phyloP scores from a whole-genome alignment of 2,797 vertebrate genomes.

The Myripristis murdjan region DNA sequence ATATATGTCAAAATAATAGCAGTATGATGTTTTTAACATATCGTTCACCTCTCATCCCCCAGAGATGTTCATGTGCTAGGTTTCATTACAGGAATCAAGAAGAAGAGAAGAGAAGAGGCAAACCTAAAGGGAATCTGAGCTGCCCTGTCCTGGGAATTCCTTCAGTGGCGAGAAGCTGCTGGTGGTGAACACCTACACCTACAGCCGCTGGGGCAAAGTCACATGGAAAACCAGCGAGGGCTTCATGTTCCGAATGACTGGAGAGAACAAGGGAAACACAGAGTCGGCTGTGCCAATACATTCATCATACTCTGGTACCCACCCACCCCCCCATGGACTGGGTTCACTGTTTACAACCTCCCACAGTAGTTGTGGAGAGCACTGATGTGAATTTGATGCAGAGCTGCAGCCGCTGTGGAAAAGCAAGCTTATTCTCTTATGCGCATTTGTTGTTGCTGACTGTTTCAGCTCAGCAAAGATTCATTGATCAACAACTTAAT shows the following conservation, averaged over 20 bases:
- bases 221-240: slow-evolving; percentile 67
- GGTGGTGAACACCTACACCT: slow-evolving; percentile 55
- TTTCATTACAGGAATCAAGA: slow-evolving; percentile 55
- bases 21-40: too few species aligned
- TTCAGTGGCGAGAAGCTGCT: slow-evolving; percentile 48
- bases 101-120: slow-evolving; percentile 31
- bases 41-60: background rate
- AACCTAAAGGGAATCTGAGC: slow-evolving; percentile 43
- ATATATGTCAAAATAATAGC: too few species aligned
- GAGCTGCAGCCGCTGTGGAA: slow-evolving; percentile 40
- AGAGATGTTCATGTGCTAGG: slow-evolving; percentile 51
- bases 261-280: slow-evolving; percentile 78
- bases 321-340: slow-evolving; percentile 20
- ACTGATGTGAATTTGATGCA: slow-evolving; percentile 63
- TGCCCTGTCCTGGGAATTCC: slow-evolving; percentile 53
- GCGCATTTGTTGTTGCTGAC: slow-evolving; percentile 25
- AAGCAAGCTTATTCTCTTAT: slow-evolving; percentile 40
- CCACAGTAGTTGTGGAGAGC: slow-evolving; percentile 54
- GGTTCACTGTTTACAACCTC: slow-evolving; percentile 73
- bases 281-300: slow-evolving; percentile 75
- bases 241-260: slow-evolving; percentile 82
- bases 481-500: slow-evolving; percentile 16
- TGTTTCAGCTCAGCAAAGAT: slow-evolving; percentile 12
- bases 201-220: slow-evolving; percentile 77
- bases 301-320: slow-evolving; percentile 73